Evolutionary conservation across 1,140 invertebrate species (phyloP), one percentile per base, ranked within the genome.

Genomic region (Periplaneta americana): DNA sequence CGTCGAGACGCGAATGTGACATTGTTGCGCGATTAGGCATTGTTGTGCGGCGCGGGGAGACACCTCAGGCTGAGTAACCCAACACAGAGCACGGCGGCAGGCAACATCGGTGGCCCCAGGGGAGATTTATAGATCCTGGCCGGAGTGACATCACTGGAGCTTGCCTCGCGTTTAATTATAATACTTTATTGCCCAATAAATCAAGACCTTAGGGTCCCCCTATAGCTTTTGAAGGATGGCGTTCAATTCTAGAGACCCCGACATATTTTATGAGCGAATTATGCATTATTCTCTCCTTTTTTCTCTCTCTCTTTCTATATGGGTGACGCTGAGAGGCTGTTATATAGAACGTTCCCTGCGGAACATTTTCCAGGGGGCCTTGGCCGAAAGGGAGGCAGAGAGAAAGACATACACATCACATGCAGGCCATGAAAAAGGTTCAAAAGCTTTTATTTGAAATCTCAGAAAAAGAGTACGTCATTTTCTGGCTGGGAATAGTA

Each of bases 191-290:
- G 83, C 83, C 83, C 82, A 83, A 84, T 84, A 84, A 84, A 84
- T 84, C 83, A 84, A 66, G 83, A 81, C 82, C 79, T 81, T 81
- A 57, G 82, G 80, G 82, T 81, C 80, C 80, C 48, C 80, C 85
- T 83, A 83, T 85, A 80, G 83, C 84, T 87, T 66, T 87, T 88
- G 87, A 88, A 86, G 87, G 87, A 88, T 87, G 86, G 86, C 87
- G 86, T 86, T 87, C 87, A 87, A 87, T 87, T 87, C 86, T 85
- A 85, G 84, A 85, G 84, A 86, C 86, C 79, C 79, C 79, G 87
- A 87, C 87, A 86, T 88, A 87, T 87, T 88, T 88, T 88, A 88
- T 86, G 87, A 87, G 85, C 87, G 85, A 88, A 88, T 88, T 88
- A 88, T 88, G 87, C 87, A 88, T 88, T 88, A 87, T 87, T 86